Percentiles rank a stretch among this genome's conserved stretches.
phyloP scores from a whole-genome alignment of 2,888 invertebrate species.

The Oscheius myriophilus region DNA sequence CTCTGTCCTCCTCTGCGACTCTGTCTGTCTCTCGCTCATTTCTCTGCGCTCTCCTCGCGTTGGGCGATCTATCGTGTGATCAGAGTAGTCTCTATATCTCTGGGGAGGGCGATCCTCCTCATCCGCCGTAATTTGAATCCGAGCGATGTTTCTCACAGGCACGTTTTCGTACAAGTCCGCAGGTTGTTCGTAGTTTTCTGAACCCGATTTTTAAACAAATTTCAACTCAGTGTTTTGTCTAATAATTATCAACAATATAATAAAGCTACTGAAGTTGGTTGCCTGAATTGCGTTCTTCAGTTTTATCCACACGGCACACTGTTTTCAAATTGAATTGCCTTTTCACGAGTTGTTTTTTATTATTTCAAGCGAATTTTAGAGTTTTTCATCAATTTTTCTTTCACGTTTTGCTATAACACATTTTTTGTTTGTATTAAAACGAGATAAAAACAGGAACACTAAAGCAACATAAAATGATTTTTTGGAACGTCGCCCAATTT shows the following conservation, averaged over 20 bases:
- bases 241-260: no score
- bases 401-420: no score
- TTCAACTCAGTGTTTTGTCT: no score
- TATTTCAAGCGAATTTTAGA: no score
- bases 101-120: constrained; percentile 17
- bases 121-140: constrained; percentile 39
- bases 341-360: neutral
- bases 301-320: no score
- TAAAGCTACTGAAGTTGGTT: no score
- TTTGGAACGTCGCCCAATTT: neutral
- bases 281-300: no score
- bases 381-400: no score
- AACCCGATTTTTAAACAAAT: no score
- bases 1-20: constrained; percentile 9
- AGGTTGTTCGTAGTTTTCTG: constrained; percentile 22
- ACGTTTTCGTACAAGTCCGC: constrained; percentile 45
- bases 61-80: constrained; percentile 22
- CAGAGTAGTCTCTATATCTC: constrained; percentile 10
- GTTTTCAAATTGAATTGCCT: neutral
- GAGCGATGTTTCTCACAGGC: constrained; percentile 36
- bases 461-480: no score
- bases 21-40: constrained; percentile 8
- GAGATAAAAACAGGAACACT: no score
- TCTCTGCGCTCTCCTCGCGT: constrained; percentile 6
- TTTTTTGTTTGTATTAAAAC: no score